Conservation (phyloP, 2,888 invertebrate genomes). For the Amphipyra tragopoginis region DNA sequence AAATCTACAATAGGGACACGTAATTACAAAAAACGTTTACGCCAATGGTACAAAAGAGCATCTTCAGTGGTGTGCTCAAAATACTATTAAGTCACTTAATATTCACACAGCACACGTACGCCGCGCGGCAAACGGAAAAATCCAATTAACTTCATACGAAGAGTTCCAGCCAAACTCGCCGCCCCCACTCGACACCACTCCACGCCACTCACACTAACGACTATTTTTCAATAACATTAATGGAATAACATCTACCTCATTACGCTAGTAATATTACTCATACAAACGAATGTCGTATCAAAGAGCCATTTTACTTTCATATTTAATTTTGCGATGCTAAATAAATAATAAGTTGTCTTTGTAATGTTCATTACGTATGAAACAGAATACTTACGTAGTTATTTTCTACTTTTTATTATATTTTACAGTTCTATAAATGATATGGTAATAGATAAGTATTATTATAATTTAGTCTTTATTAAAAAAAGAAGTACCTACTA, state of each 20-base stretch:
- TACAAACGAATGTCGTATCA: conserved; percentile 52
- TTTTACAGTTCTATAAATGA: conserved; percentile 3
- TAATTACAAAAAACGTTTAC: conserved; percentile 39
- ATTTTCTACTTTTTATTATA: background rate
- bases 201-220: conserved; percentile 77
- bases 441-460: background rate
- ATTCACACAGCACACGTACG: conserved; percentile 82
- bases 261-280: conserved; percentile 63
- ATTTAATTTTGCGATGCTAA: conserved; percentile 56
- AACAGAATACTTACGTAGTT: background rate
- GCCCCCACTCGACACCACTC: conserved; percentile 60
- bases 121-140: conserved; percentile 85
- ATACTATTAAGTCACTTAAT: conserved; percentile 82
- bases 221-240: conserved; percentile 84
- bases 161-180: conserved; percentile 75
- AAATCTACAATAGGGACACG: conserved; percentile 15
- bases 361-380: conserved; percentile 31
- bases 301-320: conserved; percentile 57
- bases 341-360: conserved; percentile 47
- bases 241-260: conserved; percentile 72
- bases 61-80: conserved; percentile 66
- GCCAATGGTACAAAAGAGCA: conserved; percentile 43
- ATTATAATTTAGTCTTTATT: conserved; percentile 22
- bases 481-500: conserved; percentile 19
- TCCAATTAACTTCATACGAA: conserved; percentile 87